Evolutionary conservation across 2,797 vertebrate species (phyloP), one percentile per base, ranked within the genome.

Genomic region (Chromobotia macracanthus): DNA sequence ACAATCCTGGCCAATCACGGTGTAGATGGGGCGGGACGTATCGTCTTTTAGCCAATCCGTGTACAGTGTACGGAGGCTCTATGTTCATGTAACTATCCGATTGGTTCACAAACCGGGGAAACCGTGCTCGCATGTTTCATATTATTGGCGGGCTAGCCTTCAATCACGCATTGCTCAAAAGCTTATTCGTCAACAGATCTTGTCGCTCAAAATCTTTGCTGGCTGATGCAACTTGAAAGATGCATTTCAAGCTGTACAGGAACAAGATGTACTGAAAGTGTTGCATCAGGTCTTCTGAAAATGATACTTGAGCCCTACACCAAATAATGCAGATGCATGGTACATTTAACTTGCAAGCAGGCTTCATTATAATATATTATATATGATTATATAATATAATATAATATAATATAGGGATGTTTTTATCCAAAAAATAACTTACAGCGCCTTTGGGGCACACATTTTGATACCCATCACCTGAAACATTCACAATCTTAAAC

Each of bases 141-240:
- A 0, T 19, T 56, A 90, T 89, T 90, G 83, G 90, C 2, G 1
- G 0, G 11, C 4, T 0, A 74, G 4, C 10, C 75, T 85, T 87
- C 89, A 72, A 1, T 90, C 87, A 5, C 66, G 60, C 0, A 0
- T 1, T 1, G 2, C 21, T 70, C 9, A 0, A 0, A 10, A 3
- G 38, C 0, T 79, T 56, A 92, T 91, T 93, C 85, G 91, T 60
- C 38, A 0, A 0, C 3, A 3, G 0, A 0, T 21, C 35, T 3
- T 86, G 89, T 88, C 88, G 66, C 0, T 91, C 41, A 11, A 21
- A 67, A 60, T 12, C 12, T 3, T 3, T 65, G 18, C 35, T 51
- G 90, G 91, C 91, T 94, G 93, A 94, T 92, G 94, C 93, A 94
- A 94, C 80, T 63, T 80, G 60, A 13, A 55, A 64, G 15, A 48